Base-by-base conservation (phyloP, 1,140 invertebrate species). In the Saxidomus purpurata region DNA sequence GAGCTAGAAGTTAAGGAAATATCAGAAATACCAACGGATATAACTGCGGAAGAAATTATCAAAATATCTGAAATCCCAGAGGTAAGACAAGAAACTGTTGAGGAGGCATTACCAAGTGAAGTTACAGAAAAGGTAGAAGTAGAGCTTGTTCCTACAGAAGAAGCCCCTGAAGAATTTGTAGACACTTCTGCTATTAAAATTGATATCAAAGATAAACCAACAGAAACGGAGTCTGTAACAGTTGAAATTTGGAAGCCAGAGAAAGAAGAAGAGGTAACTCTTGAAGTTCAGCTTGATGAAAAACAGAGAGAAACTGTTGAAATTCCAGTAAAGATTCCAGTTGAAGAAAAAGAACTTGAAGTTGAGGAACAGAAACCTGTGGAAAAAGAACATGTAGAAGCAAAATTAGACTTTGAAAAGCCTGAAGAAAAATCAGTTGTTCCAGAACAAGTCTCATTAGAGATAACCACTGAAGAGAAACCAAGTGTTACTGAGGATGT, bases 211-310 rank as follows among this genome's bases (percentile, higher is more conserved):
- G 63, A 84, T 19, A 84, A 84, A 34, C 61, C 49, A 81, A 22
- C 52, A 31, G 52, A 59, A 61, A 47, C 61, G 36, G 59, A 59
- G 31, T 49, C 63, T 49, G 63, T 49, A 9, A 19, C 36, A 17
- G 11, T 71, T 49, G 43, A 67, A 19, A 59, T 81, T 36, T 36
- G 71, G 59, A 69, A 84, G 34, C 61, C 82, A 28, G 59, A 63
- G 28, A 47, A 19, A 28, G 3, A 43, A 19, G 82, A 84, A 49
- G 40, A 67, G 71, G 82, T 84, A 0, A 52, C 28, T 4, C 28
- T 84, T 69, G 82, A 84, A 49, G 11, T 84, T 49, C 82, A 86
- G 36, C 28, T 86, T 25, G 31, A 86, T 1, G 49, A 86, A 8
- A 86, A 89, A 49, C 38, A 38, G 15, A 77, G 49, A 49, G 74